Evolutionary conservation across 2,113 vertebrate genomes (phyloP).

Genomic region (Dryoscopus gambensis): DNA sequence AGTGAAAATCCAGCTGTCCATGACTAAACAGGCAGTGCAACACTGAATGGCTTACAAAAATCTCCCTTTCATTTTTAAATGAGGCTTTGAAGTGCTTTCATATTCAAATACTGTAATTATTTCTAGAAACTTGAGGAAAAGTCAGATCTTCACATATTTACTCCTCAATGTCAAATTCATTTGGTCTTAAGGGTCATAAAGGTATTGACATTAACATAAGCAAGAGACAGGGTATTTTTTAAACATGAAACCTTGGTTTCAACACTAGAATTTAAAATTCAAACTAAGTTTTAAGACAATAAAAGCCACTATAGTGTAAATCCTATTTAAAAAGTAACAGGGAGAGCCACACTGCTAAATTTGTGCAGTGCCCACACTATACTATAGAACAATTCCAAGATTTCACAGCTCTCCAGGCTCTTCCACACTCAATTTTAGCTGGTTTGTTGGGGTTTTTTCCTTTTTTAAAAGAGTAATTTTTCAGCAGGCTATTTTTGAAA

Average conservation of each 20-base stretch:
- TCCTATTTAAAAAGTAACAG: background rate
- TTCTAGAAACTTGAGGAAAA: background rate
- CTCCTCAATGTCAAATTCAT: background rate
- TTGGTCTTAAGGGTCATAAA: background rate
- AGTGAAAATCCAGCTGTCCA: background rate
- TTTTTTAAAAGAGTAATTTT: constrained; percentile 34
- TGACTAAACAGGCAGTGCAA: background rate
- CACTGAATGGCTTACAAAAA: background rate
- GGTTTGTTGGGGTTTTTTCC: background rate
- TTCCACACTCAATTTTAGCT: background rate
- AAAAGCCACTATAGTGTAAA: background rate
- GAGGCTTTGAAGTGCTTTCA: background rate
- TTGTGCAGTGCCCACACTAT: background rate
- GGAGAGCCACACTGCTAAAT: background rate
- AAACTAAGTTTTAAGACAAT: background rate
- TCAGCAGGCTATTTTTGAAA: constrained; percentile 36
- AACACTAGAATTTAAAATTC: background rate
- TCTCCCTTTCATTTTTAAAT: background rate
- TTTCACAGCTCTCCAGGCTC: constrained; percentile 22
- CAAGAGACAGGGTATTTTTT: background rate
- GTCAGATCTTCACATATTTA: background rate
- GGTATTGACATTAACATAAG: background rate
- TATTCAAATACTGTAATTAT: background rate
- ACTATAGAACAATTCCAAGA: constrained; percentile 18
- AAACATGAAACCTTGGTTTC: background rate